Evolutionary conservation across 1,140 invertebrate genomes (phyloP).

Genomic region (Zaprionus davidi): DNA sequence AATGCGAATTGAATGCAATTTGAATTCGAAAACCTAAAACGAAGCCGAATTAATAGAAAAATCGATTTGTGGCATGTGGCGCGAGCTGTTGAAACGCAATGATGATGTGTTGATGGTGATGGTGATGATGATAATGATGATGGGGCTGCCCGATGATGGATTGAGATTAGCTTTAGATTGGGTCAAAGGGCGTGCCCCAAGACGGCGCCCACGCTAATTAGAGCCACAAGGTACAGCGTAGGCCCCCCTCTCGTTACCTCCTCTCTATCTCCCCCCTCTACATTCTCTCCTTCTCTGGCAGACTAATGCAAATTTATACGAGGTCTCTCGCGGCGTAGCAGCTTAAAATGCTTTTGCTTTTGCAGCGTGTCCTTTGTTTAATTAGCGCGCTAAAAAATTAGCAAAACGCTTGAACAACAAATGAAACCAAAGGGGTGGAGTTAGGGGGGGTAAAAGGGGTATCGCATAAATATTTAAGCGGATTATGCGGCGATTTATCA

Average conservation of each 20-base stretch:
- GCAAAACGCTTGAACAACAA: constrained; percentile 24
- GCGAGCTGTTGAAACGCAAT: constrained; percentile 55
- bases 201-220: constrained; percentile 67
- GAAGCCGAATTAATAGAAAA: constrained; percentile 70
- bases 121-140: not conserved
- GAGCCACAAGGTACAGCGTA: constrained; percentile 23
- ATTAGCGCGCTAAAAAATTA: constrained; percentile 80
- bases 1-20: constrained; percentile 63
- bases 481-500: constrained; percentile 81
- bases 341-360: constrained; percentile 58
- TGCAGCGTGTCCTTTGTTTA: constrained; percentile 76
- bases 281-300: constrained; percentile 18
- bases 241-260: not conserved
- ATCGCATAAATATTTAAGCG: constrained; percentile 71
- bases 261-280: not conserved
- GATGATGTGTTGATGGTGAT: constrained; percentile 52
- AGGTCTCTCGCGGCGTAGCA: constrained; percentile 39
- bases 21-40: constrained; percentile 69
- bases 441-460: not conserved
- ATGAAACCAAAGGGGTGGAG: not conserved
- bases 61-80: constrained; percentile 50
- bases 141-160: constrained; percentile 58
- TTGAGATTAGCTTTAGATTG: constrained; percentile 27
- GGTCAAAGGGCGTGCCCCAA: constrained; percentile 23
- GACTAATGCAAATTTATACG: constrained; percentile 71